Evolutionary conservation across 2,797 vertebrate species (phyloP), one percentile per base, ranked within the genome.

Genomic region (Luscinia luscinia): DNA sequence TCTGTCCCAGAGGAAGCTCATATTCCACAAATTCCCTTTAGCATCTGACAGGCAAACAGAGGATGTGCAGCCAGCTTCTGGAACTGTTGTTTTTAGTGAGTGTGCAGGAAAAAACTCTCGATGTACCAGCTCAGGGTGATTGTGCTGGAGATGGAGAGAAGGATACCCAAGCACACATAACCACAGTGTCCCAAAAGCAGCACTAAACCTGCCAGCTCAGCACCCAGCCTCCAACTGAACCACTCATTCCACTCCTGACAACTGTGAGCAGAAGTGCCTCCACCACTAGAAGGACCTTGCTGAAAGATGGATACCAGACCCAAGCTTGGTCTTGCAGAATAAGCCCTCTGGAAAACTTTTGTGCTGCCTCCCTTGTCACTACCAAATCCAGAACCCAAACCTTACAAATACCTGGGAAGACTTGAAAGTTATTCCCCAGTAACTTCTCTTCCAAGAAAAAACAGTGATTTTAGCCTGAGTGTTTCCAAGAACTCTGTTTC

Each of bases 1-100:
- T 54, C 90, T 89, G 63, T 81, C 91, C 88, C 96, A 93, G 41
- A 82, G 91, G 92, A 87, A 93, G 81, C 67, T 95, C 64, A 57
- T 68, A 38, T 62, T 84, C 73, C 49, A 81, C 58, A 49, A 24
- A 91, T 51, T 86, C 92, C 88, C 84, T 68, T 78, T 78, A 58
- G 79, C 2, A 3, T 72, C 89, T 93, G 83, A 91, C 63, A 81
- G 80, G 67, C 86, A 94, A 96, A 74, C 67, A 68, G 68, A 82
- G 46, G 61, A n/a, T 27, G 26, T 38, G 74, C 80, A 87, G 36
- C 68, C 74, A 79, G 74, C 67, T 66, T 64, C 62, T 76, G 81
- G 73, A 96, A 34, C n/a, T 0, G 1, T 11, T 11, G 23, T 46
- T 68, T 51, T 45, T 52, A 69, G 61, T 41, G 54, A 93, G 84